These are phyloP conservation scores for Ypsolopha sequella DNA, from an alignment of 2,888 invertebrate species.

Conservation along the genomic window DNA sequence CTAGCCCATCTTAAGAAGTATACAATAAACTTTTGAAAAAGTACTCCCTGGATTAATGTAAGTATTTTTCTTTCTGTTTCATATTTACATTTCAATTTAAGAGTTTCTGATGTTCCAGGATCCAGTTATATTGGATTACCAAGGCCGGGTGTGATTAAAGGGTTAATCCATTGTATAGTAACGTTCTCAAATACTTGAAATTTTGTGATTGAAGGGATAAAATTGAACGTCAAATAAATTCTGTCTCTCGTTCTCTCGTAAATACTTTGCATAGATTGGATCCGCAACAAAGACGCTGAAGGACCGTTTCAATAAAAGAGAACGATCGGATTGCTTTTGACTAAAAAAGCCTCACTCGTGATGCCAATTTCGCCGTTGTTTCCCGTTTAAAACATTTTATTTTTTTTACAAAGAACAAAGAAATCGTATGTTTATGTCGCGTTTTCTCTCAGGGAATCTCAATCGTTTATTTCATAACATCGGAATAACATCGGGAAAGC, in stretches of 20 bases:
- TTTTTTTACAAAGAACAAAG: not conserved
- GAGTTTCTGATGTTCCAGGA: too few relatives aligned
- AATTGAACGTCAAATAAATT: conserved; percentile 60
- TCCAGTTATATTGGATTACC: too few relatives aligned
- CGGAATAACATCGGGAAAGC: not conserved
- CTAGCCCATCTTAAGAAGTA: too few relatives aligned
- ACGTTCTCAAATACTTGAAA: too few relatives aligned
- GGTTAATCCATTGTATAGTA: too few relatives aligned
- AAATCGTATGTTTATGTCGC: not conserved
- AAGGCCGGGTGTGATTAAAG: too few relatives aligned
- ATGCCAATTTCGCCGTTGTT: conserved; percentile 17
- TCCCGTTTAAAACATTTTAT: conserved; percentile 6
- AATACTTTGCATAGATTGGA: conserved; percentile 65
- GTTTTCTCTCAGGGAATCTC: not conserved
- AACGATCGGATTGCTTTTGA: conserved; percentile 59
- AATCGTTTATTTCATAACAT: not conserved
- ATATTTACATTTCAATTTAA: too few relatives aligned
- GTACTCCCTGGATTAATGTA: too few relatives aligned
- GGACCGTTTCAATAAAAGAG: conserved; percentile 55
- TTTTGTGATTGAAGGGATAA: conserved; percentile 19
- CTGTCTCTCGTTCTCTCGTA: conserved; percentile 42
- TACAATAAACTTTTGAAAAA: too few relatives aligned
- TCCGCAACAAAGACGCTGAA: conserved; percentile 56
- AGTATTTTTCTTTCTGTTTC: too few relatives aligned
- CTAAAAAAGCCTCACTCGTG: conserved; percentile 33